Percentiles rank a stretch among this genome's conserved stretches.
These are phyloP conservation scores for Nycteola revayana DNA, from an alignment of 2,888 invertebrate species.

Conservation along the genomic window DNA sequence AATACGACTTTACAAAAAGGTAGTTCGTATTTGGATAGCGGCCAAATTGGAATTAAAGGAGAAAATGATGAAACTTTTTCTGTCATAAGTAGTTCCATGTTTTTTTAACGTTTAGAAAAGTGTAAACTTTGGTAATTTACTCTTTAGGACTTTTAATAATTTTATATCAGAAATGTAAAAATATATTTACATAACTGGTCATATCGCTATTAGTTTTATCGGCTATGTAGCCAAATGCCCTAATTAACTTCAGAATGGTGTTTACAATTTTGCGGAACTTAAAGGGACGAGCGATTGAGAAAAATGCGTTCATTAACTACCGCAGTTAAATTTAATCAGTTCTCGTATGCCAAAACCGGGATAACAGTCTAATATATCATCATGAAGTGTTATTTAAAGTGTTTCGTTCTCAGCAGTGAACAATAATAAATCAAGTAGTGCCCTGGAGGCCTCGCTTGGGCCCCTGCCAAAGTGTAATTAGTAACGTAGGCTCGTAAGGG, in stretches of 20 bases:
- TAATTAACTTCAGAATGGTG: too few species aligned
- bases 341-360: conserved; percentile 29
- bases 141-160: background rate
- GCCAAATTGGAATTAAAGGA: too few species aligned
- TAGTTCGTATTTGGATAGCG: conserved; percentile 21
- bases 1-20: conserved; percentile 22
- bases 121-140: conserved; percentile 17
- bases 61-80: conserved; percentile 27
- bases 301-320: too few species aligned
- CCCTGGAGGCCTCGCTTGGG: conserved; percentile 59
- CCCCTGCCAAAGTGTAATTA: conserved; percentile 73
- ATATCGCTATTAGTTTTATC: background rate
- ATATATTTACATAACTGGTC: background rate
- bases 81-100: conserved; percentile 19
- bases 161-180: conserved; percentile 1
- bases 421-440: conserved; percentile 69
- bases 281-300: too few species aligned
- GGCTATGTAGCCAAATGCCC: too few species aligned
- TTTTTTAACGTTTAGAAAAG: conserved; percentile 20
- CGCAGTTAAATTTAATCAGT: too few species aligned
- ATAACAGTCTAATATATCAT: conserved; percentile 54
- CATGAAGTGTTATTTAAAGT: conserved; percentile 61
- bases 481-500: conserved; percentile 56
- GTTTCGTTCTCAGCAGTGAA: conserved; percentile 61
- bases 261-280: too few species aligned